Evolutionary conservation across 2,797 vertebrate genomes (phyloP), one percentile per base, ranked within the genome.

Genomic region (Diglossa cyanea): DNA sequence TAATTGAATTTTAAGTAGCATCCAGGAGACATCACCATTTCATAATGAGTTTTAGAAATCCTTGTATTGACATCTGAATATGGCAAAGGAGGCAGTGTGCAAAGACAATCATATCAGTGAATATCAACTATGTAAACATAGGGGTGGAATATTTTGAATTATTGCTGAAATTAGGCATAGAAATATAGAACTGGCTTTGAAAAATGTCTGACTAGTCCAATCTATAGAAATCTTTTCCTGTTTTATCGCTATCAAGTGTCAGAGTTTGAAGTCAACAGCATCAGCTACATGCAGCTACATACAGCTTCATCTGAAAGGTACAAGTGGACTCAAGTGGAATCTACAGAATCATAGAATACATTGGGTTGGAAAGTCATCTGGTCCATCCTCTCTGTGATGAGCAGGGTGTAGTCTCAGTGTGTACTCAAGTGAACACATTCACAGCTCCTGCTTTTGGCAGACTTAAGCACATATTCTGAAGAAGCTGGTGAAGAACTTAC

Each of bases 1-100:
- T 66, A 28, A 75, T 65, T 88, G 23, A 40, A 40, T 76, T 88
- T 88, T 91, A 90, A 92, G 51, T 63, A 86, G 26, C 37, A 94
- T 86, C 39, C 35, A 72, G 51, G n/a, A 93, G 6, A 42, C 28
- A 86, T 72, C 47, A 53, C 12, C 4, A 17, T 48, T 85, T 58
- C 42, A 82, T 40, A 21, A 84, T 55, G 19, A 37, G 11, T 84
- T 92, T 95, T 57, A 84, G 42, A 94, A 94, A 63, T 15, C 13
- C 37, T 66, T 82, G n/a, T 37, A 47, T 73, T 78, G 11, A 33
- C 26, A 42, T 55, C 62, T 83, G 24, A 54, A 48, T n/a, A 90
- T 31, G 14, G 16, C 9, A 65, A 86, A 67, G n/a, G 30, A 67
- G 11, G 68, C 24, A 58, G 18, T 51, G 78, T 90, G 90, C 73